phyloP scores from a whole-genome alignment of 2,888 invertebrate genomes.

The Habroteleia sp. region DNA sequence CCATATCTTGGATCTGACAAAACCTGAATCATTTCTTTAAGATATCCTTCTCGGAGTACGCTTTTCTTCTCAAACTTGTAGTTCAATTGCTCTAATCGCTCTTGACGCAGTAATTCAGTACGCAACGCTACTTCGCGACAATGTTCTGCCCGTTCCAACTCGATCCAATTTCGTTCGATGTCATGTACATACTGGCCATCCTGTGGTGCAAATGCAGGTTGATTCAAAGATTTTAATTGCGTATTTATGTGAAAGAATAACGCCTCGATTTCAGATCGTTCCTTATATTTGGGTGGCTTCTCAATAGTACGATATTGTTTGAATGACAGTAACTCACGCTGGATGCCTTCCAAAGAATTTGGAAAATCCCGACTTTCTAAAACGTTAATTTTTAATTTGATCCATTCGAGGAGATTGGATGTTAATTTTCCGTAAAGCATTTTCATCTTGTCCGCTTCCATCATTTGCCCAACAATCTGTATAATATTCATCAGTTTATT shows the following conservation, averaged over 20 bases:
- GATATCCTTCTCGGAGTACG: slow-evolving; percentile 95
- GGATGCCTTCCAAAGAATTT: slow-evolving; percentile 97
- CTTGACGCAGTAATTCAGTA: slow-evolving; percentile 94
- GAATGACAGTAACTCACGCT: slow-evolving; percentile 92
- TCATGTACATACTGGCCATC: slow-evolving; percentile 97
- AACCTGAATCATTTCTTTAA: slow-evolving; percentile 98
- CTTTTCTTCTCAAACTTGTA: slow-evolving; percentile 98
- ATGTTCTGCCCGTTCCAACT: slow-evolving; percentile 96
- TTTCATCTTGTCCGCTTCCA: slow-evolving; percentile 96
- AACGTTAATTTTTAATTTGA: slow-evolving; percentile 90
- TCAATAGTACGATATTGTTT: slow-evolving; percentile 98
- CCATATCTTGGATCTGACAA: slow-evolving; percentile 95
- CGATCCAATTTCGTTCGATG: slow-evolving; percentile 96
- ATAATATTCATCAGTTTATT: no score
- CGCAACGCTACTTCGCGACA: slow-evolving; percentile 95
- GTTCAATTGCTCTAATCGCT: slow-evolving; percentile 95
- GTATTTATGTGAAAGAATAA: slow-evolving; percentile 98
- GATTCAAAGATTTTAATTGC: slow-evolving; percentile 95
- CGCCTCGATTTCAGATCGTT: slow-evolving; percentile 98
- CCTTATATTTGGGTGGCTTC: slow-evolving; percentile 99
- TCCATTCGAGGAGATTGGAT: slow-evolving; percentile 95
- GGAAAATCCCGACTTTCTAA: slow-evolving; percentile 94
- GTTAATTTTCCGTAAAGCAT: slow-evolving; percentile 93
- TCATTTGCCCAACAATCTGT: slow-evolving; percentile 97
- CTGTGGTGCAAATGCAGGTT: slow-evolving; percentile 91